phyloP scores from a whole-genome alignment of 92 coral and sea anemone species.

The Porites divaricata region DNA sequence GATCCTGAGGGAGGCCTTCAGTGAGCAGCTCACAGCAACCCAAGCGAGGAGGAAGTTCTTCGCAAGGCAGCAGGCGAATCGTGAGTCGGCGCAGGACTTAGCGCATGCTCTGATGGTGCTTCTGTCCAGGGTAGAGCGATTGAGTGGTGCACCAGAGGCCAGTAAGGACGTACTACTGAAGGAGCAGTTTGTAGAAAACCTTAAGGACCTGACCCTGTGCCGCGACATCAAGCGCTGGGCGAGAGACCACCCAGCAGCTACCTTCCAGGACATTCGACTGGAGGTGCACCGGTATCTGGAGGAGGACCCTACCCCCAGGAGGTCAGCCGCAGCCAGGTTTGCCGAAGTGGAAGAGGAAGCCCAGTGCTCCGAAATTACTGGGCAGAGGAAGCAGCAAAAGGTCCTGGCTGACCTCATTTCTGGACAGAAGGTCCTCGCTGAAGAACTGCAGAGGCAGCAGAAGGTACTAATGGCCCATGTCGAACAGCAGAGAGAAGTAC shows the following conservation, averaged over 20 bases:
- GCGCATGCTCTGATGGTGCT: constrained; percentile 65
- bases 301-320: constrained; percentile 17
- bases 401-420: constrained; percentile 50
- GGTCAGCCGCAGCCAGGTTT: constrained; percentile 18
- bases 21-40: constrained; percentile 68
- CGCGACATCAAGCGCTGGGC: constrained; percentile 52
- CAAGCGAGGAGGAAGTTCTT: constrained; percentile 34
- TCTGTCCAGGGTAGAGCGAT: constrained; percentile 42
- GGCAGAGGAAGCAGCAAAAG: constrained; percentile 27
- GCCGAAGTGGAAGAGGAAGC: constrained; percentile 19
- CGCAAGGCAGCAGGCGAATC: constrained; percentile 54
- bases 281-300: constrained; percentile 35
- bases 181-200: constrained; percentile 43
- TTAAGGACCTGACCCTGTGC: constrained; percentile 37
- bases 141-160: constrained; percentile 2
- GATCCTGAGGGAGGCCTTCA: constrained; percentile 52
- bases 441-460: constrained; percentile 52
- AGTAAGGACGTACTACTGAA: constrained; percentile 24
- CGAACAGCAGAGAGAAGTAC: constrained; percentile 30
- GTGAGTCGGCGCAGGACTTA: constrained; percentile 58
- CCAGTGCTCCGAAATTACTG: neutral
- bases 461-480: constrained; percentile 37
- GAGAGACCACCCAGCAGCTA: constrained; percentile 49
- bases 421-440: constrained; percentile 56
- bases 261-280: constrained; percentile 46